phyloP scores from a whole-genome alignment of 1,140 invertebrate genomes.

The Drosophila yakuba region DNA sequence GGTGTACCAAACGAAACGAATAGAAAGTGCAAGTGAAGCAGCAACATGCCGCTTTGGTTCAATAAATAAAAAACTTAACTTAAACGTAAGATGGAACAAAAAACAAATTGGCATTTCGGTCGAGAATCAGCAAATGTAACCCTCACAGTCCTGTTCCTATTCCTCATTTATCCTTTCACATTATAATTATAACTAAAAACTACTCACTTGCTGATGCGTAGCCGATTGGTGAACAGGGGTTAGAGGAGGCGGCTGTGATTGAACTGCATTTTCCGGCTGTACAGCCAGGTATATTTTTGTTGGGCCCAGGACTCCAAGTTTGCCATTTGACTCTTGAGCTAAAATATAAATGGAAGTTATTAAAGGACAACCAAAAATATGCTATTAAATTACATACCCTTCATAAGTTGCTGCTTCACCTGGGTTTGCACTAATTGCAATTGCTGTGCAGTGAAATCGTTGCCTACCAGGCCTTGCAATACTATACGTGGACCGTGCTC shows the following conservation, averaged over 20 bases:
- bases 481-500: constrained; percentile 93
- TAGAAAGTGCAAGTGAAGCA: constrained; percentile 64
- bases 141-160: constrained; percentile 17
- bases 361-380: background rate
- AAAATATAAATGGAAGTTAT: background rate
- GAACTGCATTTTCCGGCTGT: constrained; percentile 86
- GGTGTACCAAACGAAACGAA: constrained; percentile 55
- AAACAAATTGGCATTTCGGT: constrained; percentile 31
- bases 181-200: constrained; percentile 75
- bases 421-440: constrained; percentile 92
- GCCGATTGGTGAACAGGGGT: constrained; percentile 85
- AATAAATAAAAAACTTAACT: constrained; percentile 45
- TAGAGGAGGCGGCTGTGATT: constrained; percentile 85
- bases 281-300: constrained; percentile 94
- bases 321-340: constrained; percentile 92
- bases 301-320: constrained; percentile 92
- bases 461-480: constrained; percentile 92
- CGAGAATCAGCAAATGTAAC: constrained; percentile 18
- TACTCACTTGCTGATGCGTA: constrained; percentile 84
- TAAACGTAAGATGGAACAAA: constrained; percentile 47
- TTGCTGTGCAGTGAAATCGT: constrained; percentile 92
- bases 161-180: constrained; percentile 26
- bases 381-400: constrained; percentile 86
- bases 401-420: constrained; percentile 93
- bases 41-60: constrained; percentile 59